These are phyloP conservation scores for Rallus crepitans DNA, from an alignment of 2,797 vertebrate genomes.

Conservation along the genomic window DNA sequence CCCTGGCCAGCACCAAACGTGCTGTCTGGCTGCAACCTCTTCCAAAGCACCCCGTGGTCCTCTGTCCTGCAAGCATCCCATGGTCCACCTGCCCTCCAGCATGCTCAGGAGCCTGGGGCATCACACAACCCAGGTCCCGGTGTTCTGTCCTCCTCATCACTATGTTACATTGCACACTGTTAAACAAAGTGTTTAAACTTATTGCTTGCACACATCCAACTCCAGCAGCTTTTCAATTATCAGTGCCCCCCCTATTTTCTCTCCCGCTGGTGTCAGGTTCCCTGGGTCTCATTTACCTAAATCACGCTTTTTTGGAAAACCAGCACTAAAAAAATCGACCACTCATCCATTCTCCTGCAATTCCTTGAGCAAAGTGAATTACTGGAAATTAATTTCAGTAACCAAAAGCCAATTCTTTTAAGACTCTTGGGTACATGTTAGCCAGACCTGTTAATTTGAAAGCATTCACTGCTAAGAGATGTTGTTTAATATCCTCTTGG, in stretches of 20 bases:
- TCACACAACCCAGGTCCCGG: accelerated
- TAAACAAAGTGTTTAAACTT: not conserved
- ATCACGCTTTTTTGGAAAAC: not conserved
- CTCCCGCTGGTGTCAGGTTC: not conserved
- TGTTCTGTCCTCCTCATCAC: accelerated
- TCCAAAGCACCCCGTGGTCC: not conserved
- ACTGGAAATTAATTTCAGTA: slow-evolving; percentile 24
- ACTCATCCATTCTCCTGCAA: not conserved
- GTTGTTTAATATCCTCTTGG: slow-evolving; percentile 65
- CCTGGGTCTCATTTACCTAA: not conserved
- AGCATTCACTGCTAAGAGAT: slow-evolving; percentile 34
- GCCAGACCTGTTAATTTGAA: slow-evolving; percentile 38
- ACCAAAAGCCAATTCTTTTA: slow-evolving; percentile 8
- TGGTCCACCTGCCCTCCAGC: not conserved
- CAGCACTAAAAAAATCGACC: not conserved
- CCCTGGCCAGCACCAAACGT: accelerated
- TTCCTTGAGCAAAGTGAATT: not conserved
- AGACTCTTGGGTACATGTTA: not conserved
- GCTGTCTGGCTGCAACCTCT: not conserved
- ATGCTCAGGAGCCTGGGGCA: not conserved
- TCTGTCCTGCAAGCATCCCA: not conserved
- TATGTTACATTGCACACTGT: accelerated
- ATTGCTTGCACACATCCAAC: not conserved
- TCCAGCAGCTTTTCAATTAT: not conserved
- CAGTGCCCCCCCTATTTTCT: not conserved